A percentile compares a stretch with the other conserved stretches of the same genome.
Conservation (phyloP, 2,888 invertebrate genomes). For the Leucophenga montana region DNA sequence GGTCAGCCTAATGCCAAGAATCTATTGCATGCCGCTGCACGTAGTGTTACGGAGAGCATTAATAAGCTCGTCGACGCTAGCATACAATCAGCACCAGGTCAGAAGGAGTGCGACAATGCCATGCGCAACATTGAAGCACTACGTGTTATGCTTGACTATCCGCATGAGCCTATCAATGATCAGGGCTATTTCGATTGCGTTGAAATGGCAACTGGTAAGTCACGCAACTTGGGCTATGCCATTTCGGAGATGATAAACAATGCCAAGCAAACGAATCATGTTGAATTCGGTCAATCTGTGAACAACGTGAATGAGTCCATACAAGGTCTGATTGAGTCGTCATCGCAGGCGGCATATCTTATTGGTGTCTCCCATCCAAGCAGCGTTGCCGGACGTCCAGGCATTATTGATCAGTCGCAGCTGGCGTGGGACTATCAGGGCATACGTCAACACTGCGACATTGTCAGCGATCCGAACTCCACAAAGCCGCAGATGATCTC, state of each 20-base stretch:
- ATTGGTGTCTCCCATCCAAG: conserved; percentile 94
- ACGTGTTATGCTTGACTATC: conserved; percentile 86
- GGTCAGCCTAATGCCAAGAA: conserved; percentile 92
- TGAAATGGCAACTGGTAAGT: conserved; percentile 90
- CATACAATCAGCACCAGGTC: conserved; percentile 93
- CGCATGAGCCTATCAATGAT: conserved; percentile 90
- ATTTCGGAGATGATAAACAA: conserved; percentile 96
- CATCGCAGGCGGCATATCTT: conserved; percentile 95
- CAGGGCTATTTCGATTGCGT: conserved; percentile 94
- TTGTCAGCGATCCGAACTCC: conserved; percentile 81
- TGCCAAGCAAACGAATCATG: conserved; percentile 89
- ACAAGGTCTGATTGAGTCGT: conserved; percentile 92
- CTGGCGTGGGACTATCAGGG: conserved; percentile 91
- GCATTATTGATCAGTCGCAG: conserved; percentile 90
- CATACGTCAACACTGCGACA: conserved; percentile 90
- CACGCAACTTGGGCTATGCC: conserved; percentile 87
- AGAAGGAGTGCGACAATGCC: conserved; percentile 97
- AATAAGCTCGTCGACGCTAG: conserved; percentile 84
- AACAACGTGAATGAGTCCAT: conserved; percentile 89
- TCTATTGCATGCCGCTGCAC: conserved; percentile 88
- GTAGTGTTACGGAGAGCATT: conserved; percentile 93
- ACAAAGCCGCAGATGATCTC: conserved; percentile 89
- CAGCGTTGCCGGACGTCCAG: conserved; percentile 89
- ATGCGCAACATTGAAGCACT: conserved; percentile 92
- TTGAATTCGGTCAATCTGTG: conserved; percentile 88